Percentiles rank a stretch among this genome's conserved stretches.
Evolutionary conservation across 1,140 invertebrate species (phyloP).

Genomic region (Drosophila auraria): DNA sequence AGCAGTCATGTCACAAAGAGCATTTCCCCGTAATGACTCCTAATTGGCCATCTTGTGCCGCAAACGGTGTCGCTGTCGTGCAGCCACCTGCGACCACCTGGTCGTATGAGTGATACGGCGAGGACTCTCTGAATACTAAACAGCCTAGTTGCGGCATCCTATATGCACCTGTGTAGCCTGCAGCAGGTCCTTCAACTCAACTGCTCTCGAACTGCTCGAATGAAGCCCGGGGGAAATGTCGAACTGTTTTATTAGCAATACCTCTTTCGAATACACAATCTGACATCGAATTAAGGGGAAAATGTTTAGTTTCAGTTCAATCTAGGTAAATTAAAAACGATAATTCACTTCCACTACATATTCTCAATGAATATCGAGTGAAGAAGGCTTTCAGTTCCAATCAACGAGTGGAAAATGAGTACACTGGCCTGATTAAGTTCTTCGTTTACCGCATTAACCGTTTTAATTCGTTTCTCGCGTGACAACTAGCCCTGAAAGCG

Average conservation of each 20-base stretch:
- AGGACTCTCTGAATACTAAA: conserved; percentile 36
- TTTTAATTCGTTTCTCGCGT: conserved; percentile 55
- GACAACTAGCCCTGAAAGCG: conserved; percentile 39
- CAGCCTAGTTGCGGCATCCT: conserved; percentile 11
- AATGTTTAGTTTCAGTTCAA: background rate
- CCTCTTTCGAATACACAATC: background rate
- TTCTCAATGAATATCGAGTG: no score
- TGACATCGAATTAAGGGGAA: background rate
- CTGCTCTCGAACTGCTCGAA: conserved; percentile 6
- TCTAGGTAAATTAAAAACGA: no score
- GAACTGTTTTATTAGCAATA: conserved; percentile 8
- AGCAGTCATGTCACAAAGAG: conserved; percentile 5
- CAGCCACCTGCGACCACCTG: conserved; percentile 14
- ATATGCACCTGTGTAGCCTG: conserved; percentile 4
- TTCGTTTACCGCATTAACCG: conserved; percentile 12
- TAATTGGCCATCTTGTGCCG: conserved; percentile 32
- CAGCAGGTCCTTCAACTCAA: conserved; percentile 38
- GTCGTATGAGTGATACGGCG: conserved; percentile 16
- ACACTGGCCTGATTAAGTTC: conserved; percentile 31
- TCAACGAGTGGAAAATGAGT: conserved; percentile 5
- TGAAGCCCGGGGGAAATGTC: background rate
- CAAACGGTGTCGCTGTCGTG: conserved; percentile 33
- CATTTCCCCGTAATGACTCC: conserved; percentile 17
- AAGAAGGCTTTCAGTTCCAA: background rate
- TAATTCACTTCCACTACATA: no score